Evolutionary conservation across 2,888 invertebrate genomes (phyloP).

Genomic region (Portevinia maculata): DNA sequence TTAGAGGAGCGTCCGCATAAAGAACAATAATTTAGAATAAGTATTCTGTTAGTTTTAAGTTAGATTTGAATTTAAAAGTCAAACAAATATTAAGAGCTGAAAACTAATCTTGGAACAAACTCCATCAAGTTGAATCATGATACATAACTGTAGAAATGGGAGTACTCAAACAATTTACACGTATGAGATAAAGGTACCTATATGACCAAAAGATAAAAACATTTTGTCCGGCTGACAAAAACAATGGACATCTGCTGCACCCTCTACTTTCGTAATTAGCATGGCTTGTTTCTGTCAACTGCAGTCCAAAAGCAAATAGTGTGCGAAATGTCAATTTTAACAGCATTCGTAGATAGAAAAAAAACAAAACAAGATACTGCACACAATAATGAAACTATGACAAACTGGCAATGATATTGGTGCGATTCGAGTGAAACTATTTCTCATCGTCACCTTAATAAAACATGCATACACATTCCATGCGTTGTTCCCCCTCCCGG

Average conservation of each 20-base stretch:
- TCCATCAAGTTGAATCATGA: no score
- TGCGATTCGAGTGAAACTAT: constrained; percentile 70
- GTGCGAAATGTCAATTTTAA: constrained; percentile 64
- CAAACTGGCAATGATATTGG: constrained; percentile 71
- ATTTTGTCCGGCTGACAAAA: no score
- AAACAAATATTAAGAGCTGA: no score
- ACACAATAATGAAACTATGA: constrained; percentile 66
- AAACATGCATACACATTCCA: constrained; percentile 70
- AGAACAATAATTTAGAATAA: no score
- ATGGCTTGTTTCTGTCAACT: constrained; percentile 57
- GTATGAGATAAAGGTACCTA: no score
- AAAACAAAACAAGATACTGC: constrained; percentile 32
- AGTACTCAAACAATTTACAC: no score
- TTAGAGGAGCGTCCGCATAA: no score
- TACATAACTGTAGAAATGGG: no score
- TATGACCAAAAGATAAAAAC: no score
- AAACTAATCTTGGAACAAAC: no score
- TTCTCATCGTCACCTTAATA: constrained; percentile 71
- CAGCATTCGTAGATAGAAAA: constrained; percentile 41
- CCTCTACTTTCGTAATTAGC: constrained; percentile 68
- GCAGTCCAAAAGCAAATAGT: constrained; percentile 53
- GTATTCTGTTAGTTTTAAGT: no score
- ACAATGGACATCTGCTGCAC: constrained; percentile 63
- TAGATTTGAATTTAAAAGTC: no score
- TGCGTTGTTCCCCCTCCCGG: constrained; percentile 39